Evolutionary conservation across 2,113 vertebrate genomes (phyloP).

Genomic region (Pseudorasbora parva): DNA sequence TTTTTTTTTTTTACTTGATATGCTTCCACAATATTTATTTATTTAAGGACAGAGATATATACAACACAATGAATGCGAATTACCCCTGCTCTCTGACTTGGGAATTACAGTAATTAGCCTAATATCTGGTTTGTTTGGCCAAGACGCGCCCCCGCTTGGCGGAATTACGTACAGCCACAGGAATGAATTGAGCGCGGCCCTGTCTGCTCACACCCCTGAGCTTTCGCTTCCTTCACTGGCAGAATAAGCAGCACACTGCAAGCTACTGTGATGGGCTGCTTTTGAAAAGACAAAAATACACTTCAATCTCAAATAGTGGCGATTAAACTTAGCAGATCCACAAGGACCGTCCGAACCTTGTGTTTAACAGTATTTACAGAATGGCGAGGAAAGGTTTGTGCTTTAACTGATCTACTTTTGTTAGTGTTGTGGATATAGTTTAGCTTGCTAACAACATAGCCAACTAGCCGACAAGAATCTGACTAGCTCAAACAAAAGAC

Average conservation of each 20-base stretch:
- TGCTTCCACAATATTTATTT: neutral
- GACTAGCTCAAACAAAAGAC: constrained; percentile 43
- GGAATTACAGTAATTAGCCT: neutral
- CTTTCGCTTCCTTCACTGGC: constrained; percentile 28
- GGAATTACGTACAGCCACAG: neutral
- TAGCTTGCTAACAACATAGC: constrained; percentile 49
- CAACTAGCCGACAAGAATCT: constrained; percentile 55
- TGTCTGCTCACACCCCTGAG: neutral
- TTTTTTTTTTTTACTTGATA: neutral
- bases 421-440: constrained; percentile 39
- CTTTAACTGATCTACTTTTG: constrained; percentile 18
- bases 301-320: neutral
- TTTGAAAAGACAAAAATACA: constrained; percentile 26
- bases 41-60: no score
- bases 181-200: neutral
- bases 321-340: constrained; percentile 20
- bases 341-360: constrained; percentile 57
- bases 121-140: neutral
- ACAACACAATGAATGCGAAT: neutral
- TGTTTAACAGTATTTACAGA: constrained; percentile 66
- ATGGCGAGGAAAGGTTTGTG: constrained; percentile 75
- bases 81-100: neutral
- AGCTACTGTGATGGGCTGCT: constrained; percentile 33
- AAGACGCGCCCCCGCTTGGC: constrained; percentile 1
- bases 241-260: constrained; percentile 38